These are phyloP conservation scores for Gymnorhina tibicen DNA, from an alignment of 2,113 vertebrate species.

Conservation along the genomic window DNA sequence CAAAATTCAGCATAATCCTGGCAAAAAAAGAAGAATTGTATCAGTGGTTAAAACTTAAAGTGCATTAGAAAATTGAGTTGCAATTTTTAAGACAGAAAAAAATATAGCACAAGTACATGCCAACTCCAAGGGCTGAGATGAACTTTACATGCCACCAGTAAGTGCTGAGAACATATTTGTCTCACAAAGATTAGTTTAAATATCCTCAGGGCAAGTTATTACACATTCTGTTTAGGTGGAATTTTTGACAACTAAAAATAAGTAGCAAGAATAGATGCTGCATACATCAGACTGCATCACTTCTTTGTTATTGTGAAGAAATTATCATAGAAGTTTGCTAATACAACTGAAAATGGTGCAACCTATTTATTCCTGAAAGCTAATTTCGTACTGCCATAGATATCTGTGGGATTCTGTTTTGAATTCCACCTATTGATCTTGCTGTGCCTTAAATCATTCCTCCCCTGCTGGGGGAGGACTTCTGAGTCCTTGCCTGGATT, in stretches of 20 bases:
- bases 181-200: conserved; percentile 1
- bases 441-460: no score
- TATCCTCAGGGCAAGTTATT: not conserved
- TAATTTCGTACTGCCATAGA: not conserved
- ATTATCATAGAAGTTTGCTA: not conserved
- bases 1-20: not conserved
- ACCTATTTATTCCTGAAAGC: conserved; percentile 5
- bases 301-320: not conserved
- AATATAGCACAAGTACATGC: not conserved
- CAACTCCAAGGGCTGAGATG: not conserved
- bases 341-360: not conserved
- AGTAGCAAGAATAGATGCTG: not conserved
- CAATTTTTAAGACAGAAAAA: not conserved
- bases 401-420: no score
- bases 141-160: not conserved
- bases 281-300: not conserved
- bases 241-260: not conserved
- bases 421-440: no score
- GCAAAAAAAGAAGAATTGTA: not conserved
- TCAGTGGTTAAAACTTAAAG: not conserved
- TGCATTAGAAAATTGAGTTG: not conserved
- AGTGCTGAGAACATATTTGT: not conserved
- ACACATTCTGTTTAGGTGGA: not conserved
- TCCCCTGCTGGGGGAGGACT: no score
- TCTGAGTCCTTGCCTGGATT: no score